phyloP scores from a whole-genome alignment of 2,888 invertebrate species.

The Meteorus cinctellus region DNA sequence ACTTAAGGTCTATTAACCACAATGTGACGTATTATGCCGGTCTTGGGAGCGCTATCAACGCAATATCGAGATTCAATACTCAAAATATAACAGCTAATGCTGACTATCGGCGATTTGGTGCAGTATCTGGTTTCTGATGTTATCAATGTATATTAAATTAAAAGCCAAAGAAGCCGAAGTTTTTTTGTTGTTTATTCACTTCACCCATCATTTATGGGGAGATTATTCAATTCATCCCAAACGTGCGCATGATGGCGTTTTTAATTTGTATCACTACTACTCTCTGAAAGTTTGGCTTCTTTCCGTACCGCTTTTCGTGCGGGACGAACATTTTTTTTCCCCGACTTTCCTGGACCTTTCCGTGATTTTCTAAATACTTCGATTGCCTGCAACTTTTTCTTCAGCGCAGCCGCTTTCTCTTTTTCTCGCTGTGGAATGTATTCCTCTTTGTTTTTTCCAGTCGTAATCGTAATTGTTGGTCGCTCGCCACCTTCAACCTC shows the following conservation, averaged over 20 bases:
- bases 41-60: conserved; percentile 69
- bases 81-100: conserved; percentile 63
- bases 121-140: conserved; percentile 58
- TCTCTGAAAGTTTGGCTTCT: conserved; percentile 81
- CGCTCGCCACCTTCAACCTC: conserved; percentile 24
- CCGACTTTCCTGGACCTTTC: conserved; percentile 76
- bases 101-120: conserved; percentile 67
- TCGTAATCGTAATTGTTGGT: conserved; percentile 19
- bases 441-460: conserved; percentile 57
- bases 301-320: conserved; percentile 75
- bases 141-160: conserved; percentile 14
- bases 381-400: conserved; percentile 84
- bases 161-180: not conserved
- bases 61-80: conserved; percentile 56
- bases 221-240: too few species aligned
- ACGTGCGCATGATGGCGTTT: not conserved
- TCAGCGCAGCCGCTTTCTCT: conserved; percentile 78
- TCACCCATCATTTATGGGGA: too few species aligned
- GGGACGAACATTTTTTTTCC: conserved; percentile 72
- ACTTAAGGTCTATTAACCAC: conserved; percentile 62
- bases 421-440: conserved; percentile 84
- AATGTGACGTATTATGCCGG: conserved; percentile 59
- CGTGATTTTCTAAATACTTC: conserved; percentile 82
- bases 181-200: too few species aligned
- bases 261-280: conserved; percentile 76